Evolutionary conservation across 37 sponge, comb jelly and placozoan species (phyloP).

Genomic region (Bolinopsis microptera): DNA sequence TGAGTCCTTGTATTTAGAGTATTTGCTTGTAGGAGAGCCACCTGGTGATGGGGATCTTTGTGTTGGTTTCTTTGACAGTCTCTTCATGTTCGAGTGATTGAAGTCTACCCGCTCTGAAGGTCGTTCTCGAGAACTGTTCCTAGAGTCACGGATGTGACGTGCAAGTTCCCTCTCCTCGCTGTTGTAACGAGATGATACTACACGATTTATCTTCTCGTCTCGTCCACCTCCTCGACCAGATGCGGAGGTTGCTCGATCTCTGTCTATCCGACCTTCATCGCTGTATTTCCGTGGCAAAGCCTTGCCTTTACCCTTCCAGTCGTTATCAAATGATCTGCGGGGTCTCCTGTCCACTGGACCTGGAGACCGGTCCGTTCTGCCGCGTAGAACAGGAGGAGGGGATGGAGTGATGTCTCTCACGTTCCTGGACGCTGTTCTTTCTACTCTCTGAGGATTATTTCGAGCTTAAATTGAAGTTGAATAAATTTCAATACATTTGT

Average conservation of each 20-base stretch:
- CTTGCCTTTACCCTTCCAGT: constrained; percentile 59
- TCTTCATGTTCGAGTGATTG: constrained; percentile 46
- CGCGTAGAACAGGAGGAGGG: not conserved
- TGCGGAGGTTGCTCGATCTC: not conserved
- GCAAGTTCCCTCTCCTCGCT: constrained; percentile 46
- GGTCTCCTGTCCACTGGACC: not conserved
- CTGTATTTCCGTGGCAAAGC: not conserved
- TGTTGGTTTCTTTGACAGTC: not conserved
- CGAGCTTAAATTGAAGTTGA: not conserved
- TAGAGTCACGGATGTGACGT: constrained; percentile 21
- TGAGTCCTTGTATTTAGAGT: not conserved
- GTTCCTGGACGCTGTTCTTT: constrained; percentile 18
- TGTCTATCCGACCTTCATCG: not conserved
- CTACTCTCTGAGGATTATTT: not conserved
- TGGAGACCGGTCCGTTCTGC: not conserved
- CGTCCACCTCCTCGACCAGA: not conserved
- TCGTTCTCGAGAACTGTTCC: constrained; percentile 12
- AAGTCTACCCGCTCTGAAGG: constrained; percentile 9
- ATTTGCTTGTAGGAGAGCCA: not conserved
- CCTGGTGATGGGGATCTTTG: not conserved
- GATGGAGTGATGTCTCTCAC: constrained; percentile 16
- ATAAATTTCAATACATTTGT: not conserved
- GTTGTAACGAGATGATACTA: constrained; percentile 39
- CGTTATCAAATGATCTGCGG: not conserved
- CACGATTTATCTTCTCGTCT: not conserved